A percentile compares a stretch with the other conserved stretches of the same genome.
phyloP scores from a whole-genome alignment of 2,113 vertebrate genomes.

The Gorsachius goisagi region DNA sequence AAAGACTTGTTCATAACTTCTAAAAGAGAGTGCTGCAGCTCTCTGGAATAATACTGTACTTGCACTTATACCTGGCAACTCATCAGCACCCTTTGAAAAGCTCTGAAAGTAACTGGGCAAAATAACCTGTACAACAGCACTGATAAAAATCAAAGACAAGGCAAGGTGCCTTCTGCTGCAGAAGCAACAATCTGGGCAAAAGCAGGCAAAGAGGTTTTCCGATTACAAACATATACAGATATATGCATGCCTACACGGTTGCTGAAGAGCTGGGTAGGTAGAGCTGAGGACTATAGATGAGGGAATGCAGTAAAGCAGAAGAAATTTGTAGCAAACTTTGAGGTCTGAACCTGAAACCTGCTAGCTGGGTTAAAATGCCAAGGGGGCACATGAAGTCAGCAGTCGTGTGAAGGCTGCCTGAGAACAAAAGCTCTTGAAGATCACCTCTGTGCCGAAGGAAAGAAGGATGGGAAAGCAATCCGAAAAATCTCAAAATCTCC shows the following conservation, averaged over 20 bases:
- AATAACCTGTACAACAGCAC: background rate
- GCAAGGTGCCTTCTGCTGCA: background rate
- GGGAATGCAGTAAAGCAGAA: background rate
- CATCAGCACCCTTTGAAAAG: background rate
- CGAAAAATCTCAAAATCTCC: background rate
- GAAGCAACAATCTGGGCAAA: background rate
- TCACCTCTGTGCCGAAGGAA: background rate
- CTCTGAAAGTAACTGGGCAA: background rate
- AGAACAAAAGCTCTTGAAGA: background rate
- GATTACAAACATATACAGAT: background rate
- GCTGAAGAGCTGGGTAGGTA: background rate
- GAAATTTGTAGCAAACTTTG: background rate
- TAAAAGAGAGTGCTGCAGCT: constrained; percentile 1
- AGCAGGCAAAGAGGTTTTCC: background rate
- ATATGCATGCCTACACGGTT: background rate
- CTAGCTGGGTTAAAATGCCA: background rate
- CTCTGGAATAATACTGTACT: background rate
- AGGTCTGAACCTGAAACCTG: background rate
- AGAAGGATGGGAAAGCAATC: background rate
- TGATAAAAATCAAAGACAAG: background rate
- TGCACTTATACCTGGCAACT: background rate
- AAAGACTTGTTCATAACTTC: background rate
- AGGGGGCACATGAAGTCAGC: background rate
- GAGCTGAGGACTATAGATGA: background rate
- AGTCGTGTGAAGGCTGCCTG: fast-evolving